A percentile compares a stretch with the other conserved stretches of the same genome.
phyloP scores from a whole-genome alignment of 1,140 invertebrate genomes.

The Drosophila athabasca region DNA sequence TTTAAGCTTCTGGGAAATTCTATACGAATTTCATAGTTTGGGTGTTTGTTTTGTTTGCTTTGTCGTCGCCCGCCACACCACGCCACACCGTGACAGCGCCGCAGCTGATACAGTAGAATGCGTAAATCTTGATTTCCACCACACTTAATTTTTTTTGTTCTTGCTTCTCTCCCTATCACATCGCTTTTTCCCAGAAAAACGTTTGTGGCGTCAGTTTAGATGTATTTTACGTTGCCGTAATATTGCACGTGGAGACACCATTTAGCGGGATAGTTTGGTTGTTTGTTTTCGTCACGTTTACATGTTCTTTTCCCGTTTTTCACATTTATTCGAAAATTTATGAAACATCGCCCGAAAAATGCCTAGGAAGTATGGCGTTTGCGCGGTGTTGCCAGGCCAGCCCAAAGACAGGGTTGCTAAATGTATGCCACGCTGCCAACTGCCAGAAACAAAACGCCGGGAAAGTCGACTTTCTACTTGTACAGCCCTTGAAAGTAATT shows the following conservation, averaged over 20 bases:
- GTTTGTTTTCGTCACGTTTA: conserved; percentile 34
- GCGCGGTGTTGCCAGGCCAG: conserved; percentile 60
- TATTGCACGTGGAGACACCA: conserved; percentile 30
- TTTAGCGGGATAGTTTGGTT: conserved; percentile 16
- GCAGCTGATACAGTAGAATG: conserved; percentile 65
- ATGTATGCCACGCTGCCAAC: conserved; percentile 57
- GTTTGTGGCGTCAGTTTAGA: conserved; percentile 12
- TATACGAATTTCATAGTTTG: conserved; percentile 56
- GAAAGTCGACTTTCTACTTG: background rate
- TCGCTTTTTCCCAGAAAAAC: conserved; percentile 48
- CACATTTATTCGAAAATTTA: conserved; percentile 42
- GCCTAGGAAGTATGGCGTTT: conserved; percentile 76
- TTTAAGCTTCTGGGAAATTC: conserved; percentile 13
- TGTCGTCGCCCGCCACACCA: conserved; percentile 36
- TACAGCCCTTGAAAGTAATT: background rate
- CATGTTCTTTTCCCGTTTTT: conserved; percentile 52
- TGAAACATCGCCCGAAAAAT: conserved; percentile 71
- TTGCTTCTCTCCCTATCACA: conserved; percentile 18
- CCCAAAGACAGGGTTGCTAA: conserved; percentile 52
- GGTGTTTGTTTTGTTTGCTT: conserved; percentile 66
- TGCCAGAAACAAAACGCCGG: no score
- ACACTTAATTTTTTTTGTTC: conserved; percentile 62
- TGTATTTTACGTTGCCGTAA: conserved; percentile 26
- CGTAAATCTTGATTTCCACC: conserved; percentile 72
- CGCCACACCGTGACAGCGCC: conserved; percentile 54